These are phyloP conservation scores for Gari tellinella DNA, from an alignment of 2,888 invertebrate species.

Conservation along the genomic window DNA sequence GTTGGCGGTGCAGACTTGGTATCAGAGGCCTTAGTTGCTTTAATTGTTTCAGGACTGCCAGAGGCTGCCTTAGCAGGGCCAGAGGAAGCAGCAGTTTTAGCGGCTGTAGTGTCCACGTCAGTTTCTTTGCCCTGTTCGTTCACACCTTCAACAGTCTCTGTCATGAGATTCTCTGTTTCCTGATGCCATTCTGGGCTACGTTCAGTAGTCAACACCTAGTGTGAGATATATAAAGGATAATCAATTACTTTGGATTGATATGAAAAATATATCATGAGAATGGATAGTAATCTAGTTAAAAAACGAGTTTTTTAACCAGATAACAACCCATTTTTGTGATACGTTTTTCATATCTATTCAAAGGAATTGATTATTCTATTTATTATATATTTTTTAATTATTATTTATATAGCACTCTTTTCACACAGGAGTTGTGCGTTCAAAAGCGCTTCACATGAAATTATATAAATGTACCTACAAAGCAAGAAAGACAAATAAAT, in stretches of 20 bases:
- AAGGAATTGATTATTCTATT: no score
- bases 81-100: constrained; percentile 8
- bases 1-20: constrained; percentile 22
- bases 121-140: constrained; percentile 44
- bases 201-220: constrained; percentile 76
- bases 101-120: constrained; percentile 27
- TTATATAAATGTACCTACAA: no score
- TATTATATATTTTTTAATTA: no score
- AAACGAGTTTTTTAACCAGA: background rate
- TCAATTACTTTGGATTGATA: no score
- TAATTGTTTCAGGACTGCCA: background rate
- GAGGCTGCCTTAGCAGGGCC: constrained; percentile 1
- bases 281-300: no score
- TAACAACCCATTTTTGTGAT: no score
- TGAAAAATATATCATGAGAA: no score
- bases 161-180: constrained; percentile 51
- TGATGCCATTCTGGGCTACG: constrained; percentile 70
- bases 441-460: no score
- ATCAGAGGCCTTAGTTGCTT: background rate
- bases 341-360: no score
- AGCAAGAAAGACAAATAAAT: no score
- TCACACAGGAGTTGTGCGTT: no score
- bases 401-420: no score
- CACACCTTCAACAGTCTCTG: constrained; percentile 1
- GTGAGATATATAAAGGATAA: background rate